Base-by-base conservation (phyloP, 1,140 invertebrate species). In the Dysdera silvatica region DNA sequence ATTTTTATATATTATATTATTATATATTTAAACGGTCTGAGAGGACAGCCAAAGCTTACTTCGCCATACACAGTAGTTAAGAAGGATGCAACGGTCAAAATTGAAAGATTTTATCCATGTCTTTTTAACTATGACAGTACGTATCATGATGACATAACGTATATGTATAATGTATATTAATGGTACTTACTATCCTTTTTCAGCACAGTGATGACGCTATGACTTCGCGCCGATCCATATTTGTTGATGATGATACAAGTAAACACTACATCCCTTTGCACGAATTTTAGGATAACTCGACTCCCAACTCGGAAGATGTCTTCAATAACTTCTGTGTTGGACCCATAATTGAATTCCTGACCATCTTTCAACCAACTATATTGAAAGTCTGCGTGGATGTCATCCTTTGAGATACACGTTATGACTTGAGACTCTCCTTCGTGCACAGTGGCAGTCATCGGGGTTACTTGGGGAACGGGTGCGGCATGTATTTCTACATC, bases 361-460 rank as follows among this genome's bases (percentile, higher is more conserved):
- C 56, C 61, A 41, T 68, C 52, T 55, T 66, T 68, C 4, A 62
- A 29, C 67, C 67, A 68, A 49, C 49, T 66, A 41, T 61, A 68
- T 14, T 64, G 57, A 35, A 67, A 54, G 16, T 31, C 33, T 7
- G 8, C 33, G 51, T 61, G 12, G 12, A 18, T 61, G 28, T 61
- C 56, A 14, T 49, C 47, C 26, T 55, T 8, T 20, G 62, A 35
- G 10, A 61, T 18, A 51, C 66, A 67, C 55, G 40, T 66, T 28
- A 67, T 65, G 7, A 58, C 37, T 18, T 60, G 12, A 16, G 12
- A 24, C 14, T 66, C 54, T 24, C 48, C 52, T 48, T 61, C 26
- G n/a, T 59, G 20, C 3, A 67, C 8, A 4, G 66, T 67, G 4
- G 10, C 20, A 20, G 63, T 35, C 14, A 60, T 18, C 6, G 66